Conservation (phyloP, 2,888 invertebrate species). For the Ophonus ardosiacus region DNA sequence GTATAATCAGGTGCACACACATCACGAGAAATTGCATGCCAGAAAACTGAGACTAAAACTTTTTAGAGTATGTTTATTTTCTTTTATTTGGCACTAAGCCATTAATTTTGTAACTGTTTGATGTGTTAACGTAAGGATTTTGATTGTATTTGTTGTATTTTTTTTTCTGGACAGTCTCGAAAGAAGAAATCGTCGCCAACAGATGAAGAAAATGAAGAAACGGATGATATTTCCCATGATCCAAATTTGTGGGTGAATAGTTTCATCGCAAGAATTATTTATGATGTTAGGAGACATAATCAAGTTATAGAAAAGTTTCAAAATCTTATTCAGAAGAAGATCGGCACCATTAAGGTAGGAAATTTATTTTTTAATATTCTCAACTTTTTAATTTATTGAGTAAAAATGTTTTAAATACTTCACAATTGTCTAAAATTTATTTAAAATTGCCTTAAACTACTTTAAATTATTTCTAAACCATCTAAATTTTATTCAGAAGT, state of each 20-base stretch:
- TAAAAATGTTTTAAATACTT: neutral
- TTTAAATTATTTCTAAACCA: too few species aligned
- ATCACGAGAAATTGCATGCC: neutral
- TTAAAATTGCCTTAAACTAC: too few species aligned
- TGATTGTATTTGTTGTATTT: too few species aligned
- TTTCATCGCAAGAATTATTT: constrained; percentile 86
- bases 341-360: constrained; percentile 87
- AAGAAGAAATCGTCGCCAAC: constrained; percentile 52
- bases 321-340: constrained; percentile 90
- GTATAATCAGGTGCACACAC: constrained; percentile 69
- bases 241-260: constrained; percentile 88
- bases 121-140: neutral
- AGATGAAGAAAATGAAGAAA: constrained; percentile 39
- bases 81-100: neutral
- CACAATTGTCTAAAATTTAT: too few species aligned
- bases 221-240: constrained; percentile 11
- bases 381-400: neutral
- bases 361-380: neutral
- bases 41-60: neutral
- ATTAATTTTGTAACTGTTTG: neutral
- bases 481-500: too few species aligned
- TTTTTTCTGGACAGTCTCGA: constrained; percentile 1
- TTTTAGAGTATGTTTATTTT: constrained; percentile 41
- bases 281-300: constrained; percentile 88
- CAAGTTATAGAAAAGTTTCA: constrained; percentile 84